These are phyloP conservation scores for Cyprinodon diabolis DNA, from an alignment of 2,797 vertebrate genomes.

Conservation along the genomic window DNA sequence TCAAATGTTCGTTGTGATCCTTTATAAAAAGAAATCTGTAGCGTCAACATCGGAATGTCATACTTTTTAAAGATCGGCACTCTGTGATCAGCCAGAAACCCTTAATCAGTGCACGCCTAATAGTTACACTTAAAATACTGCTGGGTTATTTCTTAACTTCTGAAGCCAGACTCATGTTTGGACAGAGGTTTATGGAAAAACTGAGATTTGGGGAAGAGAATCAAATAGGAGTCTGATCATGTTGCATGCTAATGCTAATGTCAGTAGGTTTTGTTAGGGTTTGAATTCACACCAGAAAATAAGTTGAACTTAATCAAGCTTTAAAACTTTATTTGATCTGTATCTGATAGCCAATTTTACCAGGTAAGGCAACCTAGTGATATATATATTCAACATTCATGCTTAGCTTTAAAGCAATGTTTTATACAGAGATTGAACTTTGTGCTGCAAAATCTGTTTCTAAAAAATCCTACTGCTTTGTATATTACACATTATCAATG, in stretches of 20 bases:
- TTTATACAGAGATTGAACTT: not conserved
- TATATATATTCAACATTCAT: not conserved
- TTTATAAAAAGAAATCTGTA: too few species aligned
- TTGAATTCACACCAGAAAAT: not conserved
- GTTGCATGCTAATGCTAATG: not conserved
- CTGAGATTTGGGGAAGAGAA: not conserved
- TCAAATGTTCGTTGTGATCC: too few species aligned
- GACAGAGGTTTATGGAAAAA: not conserved
- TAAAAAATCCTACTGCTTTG: not conserved
- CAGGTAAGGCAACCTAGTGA: not conserved
- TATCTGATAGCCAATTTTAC: not conserved
- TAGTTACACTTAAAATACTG: not conserved
- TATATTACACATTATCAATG: not conserved
- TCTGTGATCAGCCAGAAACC: too few species aligned
- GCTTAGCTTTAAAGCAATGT: not conserved
- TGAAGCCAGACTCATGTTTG: constrained; percentile 1
- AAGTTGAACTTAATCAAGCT: not conserved
- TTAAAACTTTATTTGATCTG: not conserved
- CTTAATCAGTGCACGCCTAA: too few species aligned
- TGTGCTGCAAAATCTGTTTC: not conserved
- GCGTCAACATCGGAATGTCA: too few species aligned
- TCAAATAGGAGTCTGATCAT: not conserved
- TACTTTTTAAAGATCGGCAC: too few species aligned
- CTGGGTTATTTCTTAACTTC: not conserved
- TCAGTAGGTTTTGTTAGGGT: not conserved